Percentiles rank a stretch among this genome's conserved stretches.
These are phyloP conservation scores for Philypnodon macrostomus DNA, from an alignment of 2,797 vertebrate genomes.

Conservation along the genomic window DNA sequence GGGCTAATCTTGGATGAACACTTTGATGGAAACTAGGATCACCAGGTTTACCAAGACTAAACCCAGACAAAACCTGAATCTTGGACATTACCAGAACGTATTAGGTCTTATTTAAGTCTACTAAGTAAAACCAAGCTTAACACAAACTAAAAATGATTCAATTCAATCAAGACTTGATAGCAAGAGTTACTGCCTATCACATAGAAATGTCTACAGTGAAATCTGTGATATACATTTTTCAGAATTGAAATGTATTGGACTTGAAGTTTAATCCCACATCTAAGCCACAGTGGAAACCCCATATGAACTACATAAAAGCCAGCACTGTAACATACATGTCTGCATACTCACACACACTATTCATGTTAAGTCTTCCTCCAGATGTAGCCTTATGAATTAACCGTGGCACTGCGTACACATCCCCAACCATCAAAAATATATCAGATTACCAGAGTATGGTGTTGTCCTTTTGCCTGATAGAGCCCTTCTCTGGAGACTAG, in stretches of 20 bases:
- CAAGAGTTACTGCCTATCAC: too few species aligned
- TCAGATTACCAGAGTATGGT: slow-evolving; percentile 14
- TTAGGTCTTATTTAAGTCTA: too few species aligned
- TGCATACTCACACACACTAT: slow-evolving; percentile 11
- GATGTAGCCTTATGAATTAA: slow-evolving; percentile 29
- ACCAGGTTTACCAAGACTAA: too few species aligned
- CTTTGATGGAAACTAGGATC: too few species aligned
- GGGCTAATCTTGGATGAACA: too few species aligned
- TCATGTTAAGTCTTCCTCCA: slow-evolving; percentile 5
- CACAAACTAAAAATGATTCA: too few species aligned
- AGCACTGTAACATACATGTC: not conserved
- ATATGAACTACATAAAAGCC: not conserved
- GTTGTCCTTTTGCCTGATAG: slow-evolving; percentile 13
- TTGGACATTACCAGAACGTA: too few species aligned
- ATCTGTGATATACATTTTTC: not conserved
- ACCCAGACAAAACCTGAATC: too few species aligned
- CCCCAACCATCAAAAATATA: slow-evolving; percentile 36
- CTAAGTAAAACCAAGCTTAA: too few species aligned
- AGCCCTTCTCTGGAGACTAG: slow-evolving; percentile 12
- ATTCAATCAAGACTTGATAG: too few species aligned
- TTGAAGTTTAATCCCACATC: slow-evolving; percentile 4
- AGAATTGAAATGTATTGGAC: not conserved
- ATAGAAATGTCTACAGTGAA: not conserved
- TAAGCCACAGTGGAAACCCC: not conserved
- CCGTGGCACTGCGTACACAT: not conserved